These are phyloP conservation scores for Dyspetes luteomarginatus DNA, from an alignment of 2,888 invertebrate species.

Conservation along the genomic window DNA sequence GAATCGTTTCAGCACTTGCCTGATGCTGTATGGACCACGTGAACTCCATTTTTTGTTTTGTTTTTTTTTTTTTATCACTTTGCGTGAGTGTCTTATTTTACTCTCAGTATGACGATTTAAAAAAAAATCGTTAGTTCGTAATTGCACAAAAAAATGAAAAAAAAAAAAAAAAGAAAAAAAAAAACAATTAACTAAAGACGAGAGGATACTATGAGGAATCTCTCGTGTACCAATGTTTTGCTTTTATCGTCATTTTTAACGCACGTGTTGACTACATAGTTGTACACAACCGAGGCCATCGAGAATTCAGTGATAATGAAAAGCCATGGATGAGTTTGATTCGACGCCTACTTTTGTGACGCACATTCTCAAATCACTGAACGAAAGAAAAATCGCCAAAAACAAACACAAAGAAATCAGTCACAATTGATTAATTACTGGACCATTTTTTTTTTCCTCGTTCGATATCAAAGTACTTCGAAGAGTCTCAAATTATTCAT, in stretches of 20 bases:
- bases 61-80: not conserved
- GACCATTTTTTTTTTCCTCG: not conserved
- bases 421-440: not conserved
- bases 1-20: conserved; percentile 69
- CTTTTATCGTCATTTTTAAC: conserved; percentile 33
- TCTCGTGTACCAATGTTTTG: conserved; percentile 35
- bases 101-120: not conserved
- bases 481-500: not conserved
- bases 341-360: conserved; percentile 53
- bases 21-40: conserved; percentile 77
- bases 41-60: conserved; percentile 73
- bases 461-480: not conserved
- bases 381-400: not conserved
- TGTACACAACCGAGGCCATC: conserved; percentile 42
- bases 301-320: conserved; percentile 48
- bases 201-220: conserved; percentile 12
- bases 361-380: conserved; percentile 52
- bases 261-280: conserved; percentile 66
- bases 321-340: conserved; percentile 25
- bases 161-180: not conserved
- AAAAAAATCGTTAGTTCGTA: no score
- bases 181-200: not conserved
- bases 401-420: not conserved
- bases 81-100: not conserved
- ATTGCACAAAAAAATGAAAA: no score